Percentiles rank a stretch among this genome's conserved stretches.
phyloP scores from a whole-genome alignment of 2,888 invertebrate species.

The Tinea trinotella region DNA sequence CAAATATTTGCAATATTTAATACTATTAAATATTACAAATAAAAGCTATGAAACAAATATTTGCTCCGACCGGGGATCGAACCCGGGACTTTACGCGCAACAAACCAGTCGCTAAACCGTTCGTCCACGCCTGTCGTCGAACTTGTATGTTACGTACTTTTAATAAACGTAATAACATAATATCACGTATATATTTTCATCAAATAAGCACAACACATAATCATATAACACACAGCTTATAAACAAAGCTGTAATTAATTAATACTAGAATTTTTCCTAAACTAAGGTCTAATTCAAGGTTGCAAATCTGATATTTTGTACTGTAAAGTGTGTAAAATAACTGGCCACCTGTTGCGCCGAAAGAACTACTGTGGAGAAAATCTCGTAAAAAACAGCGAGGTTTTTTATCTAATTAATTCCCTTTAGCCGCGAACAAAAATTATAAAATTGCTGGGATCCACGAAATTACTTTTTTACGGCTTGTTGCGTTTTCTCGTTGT shows the following conservation, averaged over 20 bases:
- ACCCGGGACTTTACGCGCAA: no score
- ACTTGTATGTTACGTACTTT: no score
- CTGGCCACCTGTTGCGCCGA: slow-evolving; percentile 31
- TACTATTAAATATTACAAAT: no score
- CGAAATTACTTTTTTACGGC: slow-evolving; percentile 39
- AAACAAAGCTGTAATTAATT: background rate
- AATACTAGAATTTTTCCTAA: background rate
- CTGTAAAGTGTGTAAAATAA: slow-evolving; percentile 3
- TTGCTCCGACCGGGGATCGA: no score
- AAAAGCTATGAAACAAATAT: no score
- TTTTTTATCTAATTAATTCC: slow-evolving; percentile 19
- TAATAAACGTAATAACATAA: no score
- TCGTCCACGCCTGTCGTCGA: no score
- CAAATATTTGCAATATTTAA: no score
- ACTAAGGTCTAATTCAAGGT: background rate
- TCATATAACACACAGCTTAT: background rate
- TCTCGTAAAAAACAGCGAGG: slow-evolving; percentile 21
- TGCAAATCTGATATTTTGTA: slow-evolving; percentile 1
- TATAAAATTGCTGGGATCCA: slow-evolving; percentile 23
- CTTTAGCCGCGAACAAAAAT: slow-evolving; percentile 17
- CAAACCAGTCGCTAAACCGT: no score
- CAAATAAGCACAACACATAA: no score
- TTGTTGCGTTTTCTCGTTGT: slow-evolving; percentile 27
- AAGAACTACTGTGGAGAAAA: slow-evolving; percentile 17
- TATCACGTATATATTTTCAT: no score